phyloP scores from a whole-genome alignment of 2,888 invertebrate species.

The Tenthredo scrophulariae region DNA sequence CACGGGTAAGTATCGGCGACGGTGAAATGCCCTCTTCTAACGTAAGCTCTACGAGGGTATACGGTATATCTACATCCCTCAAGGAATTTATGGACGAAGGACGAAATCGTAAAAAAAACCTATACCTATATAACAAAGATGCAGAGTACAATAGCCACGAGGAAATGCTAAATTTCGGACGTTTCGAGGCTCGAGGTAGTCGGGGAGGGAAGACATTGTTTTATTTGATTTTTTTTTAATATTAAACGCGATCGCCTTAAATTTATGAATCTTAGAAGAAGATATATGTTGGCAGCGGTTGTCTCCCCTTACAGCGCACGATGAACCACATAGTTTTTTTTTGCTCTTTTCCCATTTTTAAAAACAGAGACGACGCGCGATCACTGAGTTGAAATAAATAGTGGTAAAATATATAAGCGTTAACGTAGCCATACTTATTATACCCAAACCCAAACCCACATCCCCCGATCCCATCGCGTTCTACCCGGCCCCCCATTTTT shows the following conservation, averaged over 20 bases:
- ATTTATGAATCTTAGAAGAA: slow-evolving; percentile 42
- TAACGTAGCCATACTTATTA: slow-evolving; percentile 42
- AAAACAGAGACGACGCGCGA: slow-evolving; percentile 32
- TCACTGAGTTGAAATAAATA: slow-evolving; percentile 40
- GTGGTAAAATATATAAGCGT: slow-evolving; percentile 43
- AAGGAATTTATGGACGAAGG: slow-evolving; percentile 48
- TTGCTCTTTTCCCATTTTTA: neutral
- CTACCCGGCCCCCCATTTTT: neutral
- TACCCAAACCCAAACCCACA: neutral
- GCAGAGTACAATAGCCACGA: slow-evolving; percentile 24
- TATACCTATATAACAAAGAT: slow-evolving; percentile 18
- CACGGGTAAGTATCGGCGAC: slow-evolving; percentile 37
- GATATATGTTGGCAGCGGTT: slow-evolving; percentile 23
- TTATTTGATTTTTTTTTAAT: slow-evolving; percentile 31
- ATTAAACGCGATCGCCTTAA: slow-evolving; percentile 37
- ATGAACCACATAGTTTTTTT: neutral
- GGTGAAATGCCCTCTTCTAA: slow-evolving; percentile 41
- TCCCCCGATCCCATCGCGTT: neutral
- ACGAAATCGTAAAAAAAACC: slow-evolving; percentile 40
- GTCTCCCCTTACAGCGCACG: slow-evolving; percentile 5
- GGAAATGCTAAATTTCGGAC: slow-evolving; percentile 48
- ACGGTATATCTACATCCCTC: neutral
- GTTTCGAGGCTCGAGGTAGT: neutral
- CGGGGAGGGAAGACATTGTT: slow-evolving; percentile 10
- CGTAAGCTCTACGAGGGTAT: neutral